These are phyloP conservation scores for Cossypha dichroa DNA, from an alignment of 2,797 vertebrate species.

Conservation along the genomic window DNA sequence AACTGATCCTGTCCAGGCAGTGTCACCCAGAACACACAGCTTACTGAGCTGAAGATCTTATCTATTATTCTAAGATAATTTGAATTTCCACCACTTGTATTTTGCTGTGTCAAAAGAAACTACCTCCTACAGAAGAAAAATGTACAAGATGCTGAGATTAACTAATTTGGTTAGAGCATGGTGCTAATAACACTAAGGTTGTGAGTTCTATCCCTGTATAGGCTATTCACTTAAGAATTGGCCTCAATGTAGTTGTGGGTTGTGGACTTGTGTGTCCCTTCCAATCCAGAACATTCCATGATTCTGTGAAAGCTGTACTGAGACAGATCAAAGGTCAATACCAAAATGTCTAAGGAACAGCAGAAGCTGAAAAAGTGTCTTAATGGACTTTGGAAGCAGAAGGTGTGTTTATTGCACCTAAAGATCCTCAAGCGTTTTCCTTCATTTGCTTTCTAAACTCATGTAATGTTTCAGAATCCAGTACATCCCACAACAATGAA, in stretches of 20 bases:
- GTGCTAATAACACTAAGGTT: neutral
- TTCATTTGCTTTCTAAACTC: neutral
- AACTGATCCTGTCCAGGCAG: neutral
- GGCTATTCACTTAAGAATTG: neutral
- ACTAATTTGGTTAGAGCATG: neutral
- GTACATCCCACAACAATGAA: neutral
- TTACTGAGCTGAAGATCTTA: neutral
- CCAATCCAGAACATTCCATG: neutral
- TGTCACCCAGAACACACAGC: neutral
- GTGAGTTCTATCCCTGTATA: neutral
- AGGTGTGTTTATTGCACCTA: neutral
- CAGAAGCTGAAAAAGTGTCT: neutral
- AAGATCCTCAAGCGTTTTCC: neutral
- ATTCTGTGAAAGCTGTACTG: neutral
- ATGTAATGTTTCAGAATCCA: neutral
- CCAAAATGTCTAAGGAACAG: neutral
- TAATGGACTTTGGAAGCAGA: neutral
- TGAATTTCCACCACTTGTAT: neutral
- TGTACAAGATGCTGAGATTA: neutral
- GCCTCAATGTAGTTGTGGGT: neutral
- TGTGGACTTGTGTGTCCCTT: neutral
- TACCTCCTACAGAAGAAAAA: neutral
- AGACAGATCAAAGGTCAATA: neutral
- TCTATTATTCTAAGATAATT: neutral
- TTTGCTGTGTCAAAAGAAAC: neutral